Evolutionary conservation across 92 coral and sea anemone genomes (phyloP), one percentile per base, ranked within the genome.

Genomic region (Scolanthus callimorphus): DNA sequence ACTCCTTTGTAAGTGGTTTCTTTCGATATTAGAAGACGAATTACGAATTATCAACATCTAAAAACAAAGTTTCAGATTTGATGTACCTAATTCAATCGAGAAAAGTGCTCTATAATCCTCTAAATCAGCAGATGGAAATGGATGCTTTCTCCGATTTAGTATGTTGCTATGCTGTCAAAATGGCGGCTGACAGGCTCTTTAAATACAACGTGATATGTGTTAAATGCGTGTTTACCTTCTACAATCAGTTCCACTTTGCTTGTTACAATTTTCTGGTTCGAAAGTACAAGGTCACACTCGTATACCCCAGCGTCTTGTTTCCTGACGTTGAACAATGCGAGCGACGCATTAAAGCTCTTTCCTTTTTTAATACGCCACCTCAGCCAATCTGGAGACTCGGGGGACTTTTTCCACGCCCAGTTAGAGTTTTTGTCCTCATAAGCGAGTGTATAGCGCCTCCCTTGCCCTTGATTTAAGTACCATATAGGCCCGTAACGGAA

Each of bases 391-490:
- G 74, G 74, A 23, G 63, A 67, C 11, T 38, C 44, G 6, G 51
- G 9, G 13, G 74, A 54, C 2, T 53, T 55, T 25, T 15, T 45
- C 74, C 74, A 67, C 17, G 39, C 44, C 74, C 74, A 67, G 39
- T 45, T 54, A 13, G 9, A n/a, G 26, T 45, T 39, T 55, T 39
- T 67, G 27, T 67, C 74, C 25, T 67, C 74, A 12, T 59, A 20
- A 4, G 74, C 74, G 17, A 67, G 60, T n/a, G n/a, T n/a, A n/a
- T n/a, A n/a, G n/a, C n/a, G n/a, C n/a, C n/a, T n/a, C n/a, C n/a
- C 41, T 34, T 34, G 15, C 12, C 15, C 41, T 15, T 38, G 0
- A 25, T 67, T 53, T 12, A 55, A 23, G 17, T 55, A 13, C 74
- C 74, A 67, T 26, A 63, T 67, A 0, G 74, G 74, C 17, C 63